phyloP scores from a whole-genome alignment of 2,113 vertebrate genomes.

The Leucoraja erinaceus region DNA sequence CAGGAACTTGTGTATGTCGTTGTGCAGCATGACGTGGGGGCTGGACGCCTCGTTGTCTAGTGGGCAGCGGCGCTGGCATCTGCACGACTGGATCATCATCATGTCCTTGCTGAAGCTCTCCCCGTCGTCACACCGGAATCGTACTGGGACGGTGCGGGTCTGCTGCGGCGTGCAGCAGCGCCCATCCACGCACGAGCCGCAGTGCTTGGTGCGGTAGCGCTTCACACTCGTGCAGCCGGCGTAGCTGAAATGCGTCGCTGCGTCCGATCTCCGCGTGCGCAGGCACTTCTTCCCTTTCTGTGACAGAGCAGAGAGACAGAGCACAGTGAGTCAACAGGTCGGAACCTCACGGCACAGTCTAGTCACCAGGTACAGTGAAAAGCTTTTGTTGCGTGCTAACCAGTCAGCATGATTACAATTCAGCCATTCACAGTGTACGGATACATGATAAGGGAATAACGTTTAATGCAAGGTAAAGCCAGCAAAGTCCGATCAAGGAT shows the following conservation, averaged over 20 bases:
- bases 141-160: slow-evolving; percentile 86
- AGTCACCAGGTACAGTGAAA: no score
- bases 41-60: slow-evolving; percentile 76
- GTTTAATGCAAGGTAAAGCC: no score
- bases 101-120: slow-evolving; percentile 91
- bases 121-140: slow-evolving; percentile 87
- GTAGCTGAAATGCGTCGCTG: slow-evolving; percentile 74
- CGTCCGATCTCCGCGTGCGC: slow-evolving; percentile 78
- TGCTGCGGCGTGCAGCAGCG: slow-evolving; percentile 88
- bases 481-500: no score
- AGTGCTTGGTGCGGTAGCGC: slow-evolving; percentile 89
- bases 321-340: not conserved
- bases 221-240: slow-evolving; percentile 88
- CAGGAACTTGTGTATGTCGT: slow-evolving; percentile 97
- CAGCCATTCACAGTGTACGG: no score
- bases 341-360: no score
- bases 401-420: no score
- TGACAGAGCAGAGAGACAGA: slow-evolving; percentile 41
- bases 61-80: slow-evolving; percentile 87
- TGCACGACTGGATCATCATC: slow-evolving; percentile 98
- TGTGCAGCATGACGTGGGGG: slow-evolving; percentile 89
- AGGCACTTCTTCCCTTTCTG: slow-evolving; percentile 97
- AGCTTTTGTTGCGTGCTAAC: no score
- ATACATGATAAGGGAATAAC: no score
- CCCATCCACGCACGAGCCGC: slow-evolving; percentile 86